These are phyloP conservation scores for Psophia crepitans DNA, from an alignment of 2,113 vertebrate genomes.

Conservation along the genomic window DNA sequence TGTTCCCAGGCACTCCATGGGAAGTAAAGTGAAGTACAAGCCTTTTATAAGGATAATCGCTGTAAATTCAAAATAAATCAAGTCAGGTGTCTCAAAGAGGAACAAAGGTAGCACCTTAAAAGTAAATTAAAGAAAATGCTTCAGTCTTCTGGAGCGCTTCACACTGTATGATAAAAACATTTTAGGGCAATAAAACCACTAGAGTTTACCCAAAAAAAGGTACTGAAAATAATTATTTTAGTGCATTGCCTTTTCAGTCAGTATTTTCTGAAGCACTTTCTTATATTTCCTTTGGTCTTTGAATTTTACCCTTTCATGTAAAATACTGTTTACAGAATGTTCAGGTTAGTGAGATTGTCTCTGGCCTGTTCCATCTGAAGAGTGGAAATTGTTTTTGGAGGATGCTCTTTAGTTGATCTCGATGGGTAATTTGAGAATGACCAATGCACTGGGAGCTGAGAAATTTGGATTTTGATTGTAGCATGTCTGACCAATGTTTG, in stretches of 20 bases:
- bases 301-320: not conserved
- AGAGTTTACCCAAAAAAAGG: fast-evolving
- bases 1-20: not conserved
- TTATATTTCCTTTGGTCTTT: not conserved
- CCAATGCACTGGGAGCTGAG: not conserved
- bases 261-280: not conserved
- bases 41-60: not conserved
- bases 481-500: not conserved
- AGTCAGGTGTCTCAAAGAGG: not conserved
- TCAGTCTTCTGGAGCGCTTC: not conserved
- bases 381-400: not conserved
- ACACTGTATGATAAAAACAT: not conserved
- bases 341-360: not conserved
- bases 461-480: not conserved
- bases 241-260: not conserved
- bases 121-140: not conserved
- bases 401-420: not conserved
- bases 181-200: not conserved
- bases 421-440: not conserved
- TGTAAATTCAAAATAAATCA: not conserved
- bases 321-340: not conserved
- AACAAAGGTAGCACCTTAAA: not conserved
- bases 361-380: not conserved
- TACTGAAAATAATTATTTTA: not conserved
- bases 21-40: not conserved